phyloP scores from a whole-genome alignment of 2,113 vertebrate genomes.

The Thryonomys swinderianus region DNA sequence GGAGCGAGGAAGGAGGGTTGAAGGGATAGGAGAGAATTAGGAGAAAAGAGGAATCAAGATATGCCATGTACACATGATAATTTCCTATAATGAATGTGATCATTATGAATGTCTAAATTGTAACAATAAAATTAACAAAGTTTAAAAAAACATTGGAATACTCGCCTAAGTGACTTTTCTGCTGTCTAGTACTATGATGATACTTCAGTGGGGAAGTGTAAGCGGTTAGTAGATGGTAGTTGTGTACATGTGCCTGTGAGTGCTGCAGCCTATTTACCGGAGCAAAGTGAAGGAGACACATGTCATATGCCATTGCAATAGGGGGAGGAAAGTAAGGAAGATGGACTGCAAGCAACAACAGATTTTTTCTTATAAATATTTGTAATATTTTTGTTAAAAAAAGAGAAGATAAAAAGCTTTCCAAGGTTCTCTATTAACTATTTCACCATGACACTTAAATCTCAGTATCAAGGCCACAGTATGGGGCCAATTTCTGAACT shows the following conservation, averaged over 20 bases:
- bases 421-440: constrained; percentile 5
- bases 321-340: neutral
- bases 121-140: no score
- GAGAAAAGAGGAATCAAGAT: no score
- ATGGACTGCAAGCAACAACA: neutral
- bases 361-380: neutral
- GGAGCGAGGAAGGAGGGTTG: no score
- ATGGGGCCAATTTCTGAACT: neutral
- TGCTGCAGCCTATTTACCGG: neutral
- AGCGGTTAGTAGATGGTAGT: neutral
- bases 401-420: neutral
- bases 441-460: neutral
- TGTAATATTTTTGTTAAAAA: neutral
- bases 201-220: neutral
- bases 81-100: no score
- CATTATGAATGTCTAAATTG: no score
- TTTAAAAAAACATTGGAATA: neutral
- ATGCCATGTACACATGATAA: no score
- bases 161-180: neutral
- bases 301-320: neutral
- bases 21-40: no score
- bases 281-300: neutral
- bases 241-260: neutral
- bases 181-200: neutral
- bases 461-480: neutral